A percentile compares a stretch with the other conserved stretches of the same genome.
phyloP scores from a whole-genome alignment of 2,797 vertebrate species.

The Podargus strigoides region DNA sequence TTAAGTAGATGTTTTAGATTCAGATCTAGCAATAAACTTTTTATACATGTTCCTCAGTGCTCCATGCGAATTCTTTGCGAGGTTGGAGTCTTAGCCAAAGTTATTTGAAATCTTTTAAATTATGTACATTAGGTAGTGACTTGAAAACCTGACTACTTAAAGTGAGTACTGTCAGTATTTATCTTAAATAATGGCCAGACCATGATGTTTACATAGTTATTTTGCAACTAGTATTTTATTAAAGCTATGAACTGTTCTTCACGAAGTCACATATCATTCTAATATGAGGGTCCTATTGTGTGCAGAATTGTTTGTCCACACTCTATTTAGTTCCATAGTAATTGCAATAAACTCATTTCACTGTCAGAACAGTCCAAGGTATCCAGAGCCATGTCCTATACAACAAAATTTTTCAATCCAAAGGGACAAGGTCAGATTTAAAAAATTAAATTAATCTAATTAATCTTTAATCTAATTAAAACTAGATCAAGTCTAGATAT shows the following conservation, averaged over 20 bases:
- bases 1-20: background rate
- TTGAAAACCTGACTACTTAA: background rate
- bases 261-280: slow-evolving; percentile 1
- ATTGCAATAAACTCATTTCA: background rate
- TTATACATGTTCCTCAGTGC: background rate
- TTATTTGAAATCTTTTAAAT: background rate
- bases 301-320: slow-evolving; percentile 11
- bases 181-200: background rate
- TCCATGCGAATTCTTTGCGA: background rate
- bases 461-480: background rate
- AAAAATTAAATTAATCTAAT: background rate
- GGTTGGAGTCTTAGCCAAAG: background rate
- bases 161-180: background rate
- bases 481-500: background rate
- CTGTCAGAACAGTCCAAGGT: background rate
- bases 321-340: slow-evolving; percentile 9
- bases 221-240: background rate
- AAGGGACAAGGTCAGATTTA: background rate
- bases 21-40: background rate
- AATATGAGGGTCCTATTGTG: background rate
- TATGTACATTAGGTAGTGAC: background rate
- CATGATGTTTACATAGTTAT: background rate
- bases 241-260: slow-evolving; percentile 1
- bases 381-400: background rate
- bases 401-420: background rate